Conservation (phyloP, 2,113 vertebrate species). For the Xiphophorus hellerii region DNA sequence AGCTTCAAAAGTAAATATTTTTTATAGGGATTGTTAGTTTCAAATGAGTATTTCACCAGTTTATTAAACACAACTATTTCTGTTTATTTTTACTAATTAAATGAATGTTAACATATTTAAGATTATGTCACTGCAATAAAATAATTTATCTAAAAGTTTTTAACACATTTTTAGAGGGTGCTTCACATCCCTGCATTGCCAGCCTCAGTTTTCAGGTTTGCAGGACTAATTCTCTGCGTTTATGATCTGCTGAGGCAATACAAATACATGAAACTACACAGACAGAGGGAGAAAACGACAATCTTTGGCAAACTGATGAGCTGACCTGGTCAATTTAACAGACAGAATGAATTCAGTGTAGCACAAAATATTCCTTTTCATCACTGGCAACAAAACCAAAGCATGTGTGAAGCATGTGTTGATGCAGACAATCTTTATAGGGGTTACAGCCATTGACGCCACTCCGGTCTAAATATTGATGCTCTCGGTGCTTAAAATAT, state of each 20-base stretch:
- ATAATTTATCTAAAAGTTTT: neutral
- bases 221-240: neutral
- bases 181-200: neutral
- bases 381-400: conserved; percentile 14
- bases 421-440: neutral
- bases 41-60: neutral
- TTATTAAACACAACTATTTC: neutral
- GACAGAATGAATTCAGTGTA: neutral
- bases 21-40: neutral
- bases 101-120: neutral
- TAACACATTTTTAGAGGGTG: neutral
- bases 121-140: neutral
- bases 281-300: neutral
- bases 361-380: conserved; percentile 1
- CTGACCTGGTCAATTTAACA: neutral
- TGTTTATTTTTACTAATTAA: neutral
- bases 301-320: neutral
- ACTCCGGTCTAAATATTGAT: conserved; percentile 27
- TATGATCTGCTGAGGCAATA: neutral
- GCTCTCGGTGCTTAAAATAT: conserved; percentile 38
- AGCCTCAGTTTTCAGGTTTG: neutral
- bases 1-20: neutral
- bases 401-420: neutral
- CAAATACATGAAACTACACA: neutral
- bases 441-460: neutral